A percentile compares a stretch with the other conserved stretches of the same genome.
Conservation (phyloP, 1,140 invertebrate genomes). For the Drosophila obscura region DNA sequence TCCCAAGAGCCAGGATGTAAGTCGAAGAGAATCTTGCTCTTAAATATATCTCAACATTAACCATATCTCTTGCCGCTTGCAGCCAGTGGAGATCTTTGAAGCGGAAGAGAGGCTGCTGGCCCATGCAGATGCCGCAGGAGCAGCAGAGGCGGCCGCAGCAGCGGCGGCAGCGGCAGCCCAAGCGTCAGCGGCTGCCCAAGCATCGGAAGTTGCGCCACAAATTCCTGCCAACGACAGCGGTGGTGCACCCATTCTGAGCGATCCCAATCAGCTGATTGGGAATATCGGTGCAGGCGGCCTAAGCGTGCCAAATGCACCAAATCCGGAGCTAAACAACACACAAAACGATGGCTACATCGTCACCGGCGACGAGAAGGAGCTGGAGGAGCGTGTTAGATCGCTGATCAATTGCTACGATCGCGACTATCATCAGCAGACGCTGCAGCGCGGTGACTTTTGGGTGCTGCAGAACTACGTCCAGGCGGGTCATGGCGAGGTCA, state of each 20-base stretch:
- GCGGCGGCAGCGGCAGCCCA: conserved; percentile 15
- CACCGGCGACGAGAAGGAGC: conserved; percentile 79
- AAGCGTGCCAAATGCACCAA: conserved; percentile 8
- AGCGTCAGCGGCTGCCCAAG: conserved; percentile 30
- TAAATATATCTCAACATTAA: too few relatives aligned
- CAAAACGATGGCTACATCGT: conserved; percentile 70
- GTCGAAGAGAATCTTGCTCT: not conserved
- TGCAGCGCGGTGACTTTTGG: conserved; percentile 94
- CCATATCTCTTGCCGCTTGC: not conserved
- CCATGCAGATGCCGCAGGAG: conserved; percentile 38
- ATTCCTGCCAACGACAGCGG: conserved; percentile 48
- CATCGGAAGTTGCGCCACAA: conserved; percentile 23
- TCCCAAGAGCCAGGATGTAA: conserved; percentile 62
- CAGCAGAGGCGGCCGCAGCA: conserved; percentile 10
- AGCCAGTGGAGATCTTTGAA: conserved; percentile 54
- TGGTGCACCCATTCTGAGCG: conserved; percentile 24
- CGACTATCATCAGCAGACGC: conserved; percentile 86
- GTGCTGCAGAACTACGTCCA: conserved; percentile 94
- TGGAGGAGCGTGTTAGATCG: conserved; percentile 76
- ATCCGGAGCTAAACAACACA: conserved; percentile 65
- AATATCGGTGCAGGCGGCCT: conserved; percentile 53
- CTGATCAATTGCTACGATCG: conserved; percentile 88
- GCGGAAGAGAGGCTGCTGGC: conserved; percentile 51
- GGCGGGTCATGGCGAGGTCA: conserved; percentile 85
- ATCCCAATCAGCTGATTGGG: conserved; percentile 58